Base-by-base conservation (phyloP, 2,113 vertebrate genomes). In the Zosterops lateralis region DNA sequence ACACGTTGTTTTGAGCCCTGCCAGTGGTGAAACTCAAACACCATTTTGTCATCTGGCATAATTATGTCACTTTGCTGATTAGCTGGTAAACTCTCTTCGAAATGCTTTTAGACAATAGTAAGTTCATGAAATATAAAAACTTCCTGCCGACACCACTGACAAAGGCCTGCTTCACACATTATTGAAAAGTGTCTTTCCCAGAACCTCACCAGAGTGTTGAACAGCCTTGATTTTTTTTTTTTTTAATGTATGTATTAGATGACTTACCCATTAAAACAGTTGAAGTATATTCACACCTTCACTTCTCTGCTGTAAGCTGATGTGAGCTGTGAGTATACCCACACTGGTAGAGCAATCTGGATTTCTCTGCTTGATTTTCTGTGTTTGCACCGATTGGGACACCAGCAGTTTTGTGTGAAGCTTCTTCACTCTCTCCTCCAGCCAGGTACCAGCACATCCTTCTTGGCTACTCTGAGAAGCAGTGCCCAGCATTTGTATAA, bases 31-130 rank as follows among this genome's bases (percentile, higher is more conserved):
- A 96, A 92, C 77, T 82, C 80, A 78, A 31, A 93, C 13, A 38
- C 0, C 1, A 18, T 90, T 96, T 75, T 88, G 84, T 92, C 90
- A 90, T 83, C 82, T 92, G 86, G 72, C 48, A 70, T 88, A 93
- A 96, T 90, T 72, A 81, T 64, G 62, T 60, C 78, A 64, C 91
- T 92, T 93, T 86, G 61, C 64, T 66, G 68, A 72, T 93, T 89
- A 87, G 86, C 84, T 86, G 79, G 64, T 89, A 92, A 97, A 93
- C 61, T 22, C 51, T 81, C 54, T 40, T 21, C 15, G 66, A 96
- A 96, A 93, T 73, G 73, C 84, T 96, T 97, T 88, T 45, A 79
- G 89, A 81, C 88, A 87, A 82, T n/a, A 82, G 36, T 29, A 93
- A 86, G 62, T 47, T 45, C 24, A 51, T n/a, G 36, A 60, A 95